phyloP scores from a whole-genome alignment of 2,888 invertebrate genomes.

The Tinea semifulvella region DNA sequence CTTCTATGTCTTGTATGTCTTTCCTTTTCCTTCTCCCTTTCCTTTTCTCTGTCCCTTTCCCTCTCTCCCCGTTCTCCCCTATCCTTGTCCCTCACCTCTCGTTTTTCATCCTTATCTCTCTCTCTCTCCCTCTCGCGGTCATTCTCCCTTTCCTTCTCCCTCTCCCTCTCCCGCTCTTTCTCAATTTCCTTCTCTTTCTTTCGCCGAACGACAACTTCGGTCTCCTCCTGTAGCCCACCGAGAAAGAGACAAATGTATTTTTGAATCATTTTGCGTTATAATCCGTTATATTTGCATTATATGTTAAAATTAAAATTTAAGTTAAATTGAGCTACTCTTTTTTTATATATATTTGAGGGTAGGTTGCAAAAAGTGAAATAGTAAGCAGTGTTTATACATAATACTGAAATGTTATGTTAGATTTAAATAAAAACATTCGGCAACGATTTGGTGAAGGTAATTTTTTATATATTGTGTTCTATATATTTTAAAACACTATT shows the following conservation, averaged over 20 bases:
- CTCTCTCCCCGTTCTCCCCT: slow-evolving; percentile 32
- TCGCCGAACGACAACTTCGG: slow-evolving; percentile 64
- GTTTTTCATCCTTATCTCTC: slow-evolving; percentile 34
- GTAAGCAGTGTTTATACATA: too few species aligned
- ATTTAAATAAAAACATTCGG: too few species aligned
- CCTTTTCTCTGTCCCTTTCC: slow-evolving; percentile 41
- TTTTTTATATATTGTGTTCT: too few species aligned
- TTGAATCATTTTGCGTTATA: too few species aligned
- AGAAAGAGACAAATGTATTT: slow-evolving; percentile 22
- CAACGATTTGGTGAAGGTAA: too few species aligned
- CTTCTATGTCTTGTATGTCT: slow-evolving; percentile 35
- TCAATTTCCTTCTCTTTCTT: slow-evolving; percentile 40
- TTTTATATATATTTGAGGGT: too few species aligned
- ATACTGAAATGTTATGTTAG: too few species aligned
- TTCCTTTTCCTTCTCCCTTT: slow-evolving; percentile 37
- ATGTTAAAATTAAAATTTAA: too few species aligned
- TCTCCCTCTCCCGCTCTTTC: slow-evolving; percentile 26
- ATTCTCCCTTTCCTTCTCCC: slow-evolving; percentile 20
- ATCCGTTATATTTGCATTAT: too few species aligned
- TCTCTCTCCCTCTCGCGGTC: slow-evolving; percentile 22
- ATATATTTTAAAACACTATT: too few species aligned
- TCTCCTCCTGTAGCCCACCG: slow-evolving; percentile 69
- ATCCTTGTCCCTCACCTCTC: slow-evolving; percentile 35
- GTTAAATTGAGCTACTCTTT: too few species aligned
- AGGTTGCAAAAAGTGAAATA: too few species aligned